These are phyloP conservation scores for Drosophila pseudotakahashii DNA, from an alignment of 2,888 invertebrate species.

Conservation along the genomic window DNA sequence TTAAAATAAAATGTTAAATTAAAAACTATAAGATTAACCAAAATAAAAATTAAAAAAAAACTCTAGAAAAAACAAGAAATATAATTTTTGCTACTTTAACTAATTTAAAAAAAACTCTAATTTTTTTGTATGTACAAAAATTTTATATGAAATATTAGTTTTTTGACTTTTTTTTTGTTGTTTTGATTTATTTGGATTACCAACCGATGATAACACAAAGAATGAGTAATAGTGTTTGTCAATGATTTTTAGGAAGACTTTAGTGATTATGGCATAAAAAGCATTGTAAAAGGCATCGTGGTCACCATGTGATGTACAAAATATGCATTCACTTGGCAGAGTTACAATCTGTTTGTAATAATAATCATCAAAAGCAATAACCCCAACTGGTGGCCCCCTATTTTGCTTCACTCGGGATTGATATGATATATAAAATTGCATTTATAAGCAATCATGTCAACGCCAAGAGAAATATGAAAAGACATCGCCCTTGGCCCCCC, in stretches of 20 bases:
- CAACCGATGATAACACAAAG: no score
- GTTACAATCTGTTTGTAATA: constrained; percentile 74
- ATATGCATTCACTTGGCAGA: constrained; percentile 57
- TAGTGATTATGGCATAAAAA: constrained; percentile 22
- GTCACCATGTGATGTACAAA: constrained; percentile 32
- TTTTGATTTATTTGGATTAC: no score
- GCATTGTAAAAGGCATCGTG: constrained; percentile 8
- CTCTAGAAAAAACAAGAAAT: no score
- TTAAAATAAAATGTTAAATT: no score
- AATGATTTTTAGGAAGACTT: neutral
- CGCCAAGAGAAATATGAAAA: constrained; percentile 66
- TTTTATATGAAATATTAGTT: no score
- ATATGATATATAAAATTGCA: constrained; percentile 70
- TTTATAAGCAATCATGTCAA: constrained; percentile 79
- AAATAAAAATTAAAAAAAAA: no score
- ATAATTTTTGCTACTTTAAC: no score
- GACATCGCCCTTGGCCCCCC: constrained; percentile 41
- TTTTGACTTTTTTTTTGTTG: no score
- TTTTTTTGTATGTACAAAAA: no score
- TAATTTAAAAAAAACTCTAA: no score
- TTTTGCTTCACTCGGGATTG: constrained; percentile 35
- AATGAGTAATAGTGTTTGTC: no score
- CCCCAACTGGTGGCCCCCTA: constrained; percentile 11
- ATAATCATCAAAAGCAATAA: constrained; percentile 67
- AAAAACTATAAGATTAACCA: no score